phyloP scores from a whole-genome alignment of 2,113 vertebrate species.

The Danio rerio region DNA sequence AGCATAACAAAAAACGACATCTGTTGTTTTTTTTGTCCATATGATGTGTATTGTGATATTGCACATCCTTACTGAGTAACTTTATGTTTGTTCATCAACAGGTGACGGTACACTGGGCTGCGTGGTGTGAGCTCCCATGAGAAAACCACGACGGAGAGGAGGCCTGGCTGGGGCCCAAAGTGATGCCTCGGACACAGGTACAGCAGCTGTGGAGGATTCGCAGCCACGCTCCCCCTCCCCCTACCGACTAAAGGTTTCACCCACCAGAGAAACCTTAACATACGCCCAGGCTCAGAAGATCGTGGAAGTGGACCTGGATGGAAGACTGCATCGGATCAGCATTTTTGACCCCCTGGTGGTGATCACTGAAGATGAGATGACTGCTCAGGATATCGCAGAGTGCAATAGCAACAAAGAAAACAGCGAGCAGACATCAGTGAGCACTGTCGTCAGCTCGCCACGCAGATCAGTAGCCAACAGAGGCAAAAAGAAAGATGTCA shows the following conservation, averaged over 20 bases:
- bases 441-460: conserved; percentile 78
- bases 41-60: too few species aligned
- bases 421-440: conserved; percentile 86
- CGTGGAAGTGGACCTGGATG: conserved; percentile 96
- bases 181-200: conserved; percentile 68
- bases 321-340: conserved; percentile 93
- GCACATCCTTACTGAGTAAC: neutral
- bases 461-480: conserved; percentile 80
- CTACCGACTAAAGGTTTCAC: conserved; percentile 91
- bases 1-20: too few species aligned
- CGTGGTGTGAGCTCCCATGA: conserved; percentile 81
- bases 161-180: conserved; percentile 71
- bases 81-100: conserved; percentile 9
- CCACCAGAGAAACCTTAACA: conserved; percentile 87
- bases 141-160: conserved; percentile 89
- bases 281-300: conserved; percentile 95
- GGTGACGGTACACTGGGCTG: conserved; percentile 62
- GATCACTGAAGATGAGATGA: conserved; percentile 95
- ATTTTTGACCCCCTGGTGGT: conserved; percentile 94
- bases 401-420: conserved; percentile 99
- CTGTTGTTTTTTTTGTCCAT: too few species aligned
- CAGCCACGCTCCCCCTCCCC: conserved; percentile 87
- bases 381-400: conserved; percentile 94
- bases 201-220: conserved; percentile 68
- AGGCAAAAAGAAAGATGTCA: conserved; percentile 86